phyloP scores from a whole-genome alignment of 2,888 invertebrate genomes.

The Megalurothrips usitatus region DNA sequence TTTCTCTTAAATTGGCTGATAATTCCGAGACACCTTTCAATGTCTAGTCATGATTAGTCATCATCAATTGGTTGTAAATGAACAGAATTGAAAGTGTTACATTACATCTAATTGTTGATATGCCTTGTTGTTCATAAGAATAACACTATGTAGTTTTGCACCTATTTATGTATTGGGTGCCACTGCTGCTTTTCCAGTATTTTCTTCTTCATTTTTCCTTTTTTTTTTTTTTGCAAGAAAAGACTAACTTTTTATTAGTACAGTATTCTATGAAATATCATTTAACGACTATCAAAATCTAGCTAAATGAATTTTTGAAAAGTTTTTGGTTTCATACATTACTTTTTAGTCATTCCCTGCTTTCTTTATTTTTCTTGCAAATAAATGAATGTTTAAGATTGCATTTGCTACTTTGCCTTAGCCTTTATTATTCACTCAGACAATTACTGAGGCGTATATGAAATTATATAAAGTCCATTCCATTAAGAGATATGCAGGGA shows the following conservation, averaged over 20 bases:
- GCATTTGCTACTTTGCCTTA: not conserved
- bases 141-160: not conserved
- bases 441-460: no score
- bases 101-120: not conserved
- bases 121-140: not conserved
- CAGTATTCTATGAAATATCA: not conserved
- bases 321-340: not conserved
- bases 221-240: not conserved
- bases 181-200: constrained; percentile 9
- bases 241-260: not conserved
- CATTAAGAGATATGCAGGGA: not conserved
- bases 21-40: constrained; percentile 87
- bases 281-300: not conserved
- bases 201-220: not conserved
- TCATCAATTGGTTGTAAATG: not conserved
- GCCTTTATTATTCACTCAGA: no score
- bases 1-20: constrained; percentile 91
- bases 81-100: constrained; percentile 19
- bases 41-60: constrained; percentile 50
- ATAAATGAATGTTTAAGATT: not conserved
- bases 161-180: not conserved
- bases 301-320: not conserved
- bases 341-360: not conserved
- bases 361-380: not conserved
- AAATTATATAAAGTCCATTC: not conserved